Conservation (phyloP, 1,140 invertebrate genomes). For the Pollicipes pollicipes region DNA sequence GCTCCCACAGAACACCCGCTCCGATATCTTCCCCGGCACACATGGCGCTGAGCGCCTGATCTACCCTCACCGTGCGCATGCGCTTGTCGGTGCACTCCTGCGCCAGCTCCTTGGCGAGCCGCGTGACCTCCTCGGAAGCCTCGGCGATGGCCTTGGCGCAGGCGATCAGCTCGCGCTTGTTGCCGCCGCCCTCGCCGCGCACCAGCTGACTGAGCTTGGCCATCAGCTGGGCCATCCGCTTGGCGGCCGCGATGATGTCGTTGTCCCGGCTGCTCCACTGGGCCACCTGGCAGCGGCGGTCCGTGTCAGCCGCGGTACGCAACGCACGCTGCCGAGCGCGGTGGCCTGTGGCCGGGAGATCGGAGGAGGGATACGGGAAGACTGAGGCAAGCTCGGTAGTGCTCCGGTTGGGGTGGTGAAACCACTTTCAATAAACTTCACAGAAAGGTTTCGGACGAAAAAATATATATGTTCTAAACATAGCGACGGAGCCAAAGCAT, state of each 20-base stretch:
- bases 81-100: slow-evolving; percentile 95
- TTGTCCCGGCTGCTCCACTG: slow-evolving; percentile 99
- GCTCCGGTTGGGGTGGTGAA: too few species aligned
- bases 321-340: too few species aligned
- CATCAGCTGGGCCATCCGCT: slow-evolving; percentile 96
- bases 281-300: slow-evolving; percentile 49
- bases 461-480: too few species aligned
- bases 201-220: slow-evolving; percentile 66
- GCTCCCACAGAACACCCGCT: background rate
- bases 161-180: slow-evolving; percentile 91
- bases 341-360: too few species aligned
- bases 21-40: too few species aligned
- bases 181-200: slow-evolving; percentile 45
- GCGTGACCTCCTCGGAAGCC: slow-evolving; percentile 91
- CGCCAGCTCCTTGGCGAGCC: slow-evolving; percentile 89
- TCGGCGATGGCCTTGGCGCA: slow-evolving; percentile 98
- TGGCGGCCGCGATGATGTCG: slow-evolving; percentile 97
- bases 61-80: slow-evolving; percentile 66
- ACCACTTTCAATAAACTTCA: too few species aligned
- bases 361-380: too few species aligned
- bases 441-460: too few species aligned
- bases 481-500: too few species aligned
- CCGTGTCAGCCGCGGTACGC: too few species aligned
- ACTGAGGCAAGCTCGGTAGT: too few species aligned
- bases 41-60: too few species aligned